Evolutionary conservation across 2,797 vertebrate species (phyloP).

Genomic region (Protosalanx chinensis): DNA sequence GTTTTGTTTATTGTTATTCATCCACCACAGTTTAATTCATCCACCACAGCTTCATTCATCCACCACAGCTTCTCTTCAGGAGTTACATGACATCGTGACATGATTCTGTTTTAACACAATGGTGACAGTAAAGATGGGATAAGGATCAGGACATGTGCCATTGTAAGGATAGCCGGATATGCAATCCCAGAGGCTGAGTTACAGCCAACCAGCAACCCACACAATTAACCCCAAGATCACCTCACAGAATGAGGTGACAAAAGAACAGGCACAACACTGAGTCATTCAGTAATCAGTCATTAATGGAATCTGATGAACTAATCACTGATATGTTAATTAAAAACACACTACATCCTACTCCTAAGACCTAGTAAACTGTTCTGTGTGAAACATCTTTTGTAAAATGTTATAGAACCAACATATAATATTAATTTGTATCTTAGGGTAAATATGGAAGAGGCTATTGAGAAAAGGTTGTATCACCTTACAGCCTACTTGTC

Average conservation of each 20-base stretch:
- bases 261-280: not conserved
- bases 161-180: constrained; percentile 47
- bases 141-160: constrained; percentile 13
- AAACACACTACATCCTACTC: not conserved
- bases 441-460: constrained; percentile 55
- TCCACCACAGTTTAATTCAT: not conserved
- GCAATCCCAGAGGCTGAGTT: constrained; percentile 38
- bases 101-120: constrained; percentile 10
- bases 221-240: constrained; percentile 56
- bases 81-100: not conserved
- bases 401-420: constrained; percentile 24
- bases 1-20: not conserved
- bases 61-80: constrained; percentile 1
- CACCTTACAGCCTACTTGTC: constrained; percentile 36
- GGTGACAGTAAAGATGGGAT: constrained; percentile 11
- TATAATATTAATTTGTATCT: constrained; percentile 55
- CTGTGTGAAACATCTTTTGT: constrained; percentile 1
- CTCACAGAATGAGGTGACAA: constrained; percentile 49
- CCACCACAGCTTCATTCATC: not conserved
- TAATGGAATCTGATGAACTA: not conserved
- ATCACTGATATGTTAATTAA: not conserved
- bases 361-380: not conserved
- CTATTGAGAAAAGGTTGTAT: not conserved
- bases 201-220: constrained; percentile 40
- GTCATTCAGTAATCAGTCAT: too few relatives aligned